phyloP scores from a whole-genome alignment of 2,888 invertebrate genomes.

The Drosophila maculinotata region DNA sequence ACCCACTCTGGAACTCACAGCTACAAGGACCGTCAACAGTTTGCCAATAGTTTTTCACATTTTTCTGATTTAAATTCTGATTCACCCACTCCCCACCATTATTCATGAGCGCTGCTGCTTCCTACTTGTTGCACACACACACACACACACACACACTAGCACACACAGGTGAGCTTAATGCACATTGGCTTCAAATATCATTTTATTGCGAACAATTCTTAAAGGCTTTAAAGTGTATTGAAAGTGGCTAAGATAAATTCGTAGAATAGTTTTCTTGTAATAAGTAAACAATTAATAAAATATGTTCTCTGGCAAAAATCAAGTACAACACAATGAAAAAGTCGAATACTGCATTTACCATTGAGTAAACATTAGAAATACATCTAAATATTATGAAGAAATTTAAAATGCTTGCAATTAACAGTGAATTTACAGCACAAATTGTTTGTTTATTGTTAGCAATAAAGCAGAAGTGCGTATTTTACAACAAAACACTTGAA shows the following conservation, averaged over 20 bases:
- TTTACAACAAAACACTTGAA: background rate
- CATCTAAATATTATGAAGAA: background rate
- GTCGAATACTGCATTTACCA: no score
- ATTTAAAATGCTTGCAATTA: background rate
- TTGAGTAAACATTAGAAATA: background rate
- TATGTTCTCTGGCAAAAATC: no score
- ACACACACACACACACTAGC: constrained; percentile 6
- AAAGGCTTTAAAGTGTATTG: no score
- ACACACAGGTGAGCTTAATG: constrained; percentile 20
- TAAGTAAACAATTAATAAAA: no score
- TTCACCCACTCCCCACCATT: constrained; percentile 40
- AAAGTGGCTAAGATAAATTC: no score
- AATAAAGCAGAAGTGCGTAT: background rate
- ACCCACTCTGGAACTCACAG: background rate
- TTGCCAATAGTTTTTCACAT: constrained; percentile 70
- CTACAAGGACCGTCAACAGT: constrained; percentile 33
- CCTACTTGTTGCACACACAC: constrained; percentile 52
- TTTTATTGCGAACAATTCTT: no score
- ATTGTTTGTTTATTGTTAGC: constrained; percentile 9
- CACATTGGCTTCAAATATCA: constrained; percentile 9
- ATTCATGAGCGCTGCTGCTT: constrained; percentile 44
- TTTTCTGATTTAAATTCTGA: constrained; percentile 53
- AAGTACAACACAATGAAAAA: no score
- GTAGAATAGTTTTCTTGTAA: no score
- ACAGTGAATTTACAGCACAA: constrained; percentile 2